A percentile compares a stretch with the other conserved stretches of the same genome.
These are phyloP conservation scores for Mormyrus proboscirostris DNA, from an alignment of 2,797 vertebrate species.

Conservation along the genomic window DNA sequence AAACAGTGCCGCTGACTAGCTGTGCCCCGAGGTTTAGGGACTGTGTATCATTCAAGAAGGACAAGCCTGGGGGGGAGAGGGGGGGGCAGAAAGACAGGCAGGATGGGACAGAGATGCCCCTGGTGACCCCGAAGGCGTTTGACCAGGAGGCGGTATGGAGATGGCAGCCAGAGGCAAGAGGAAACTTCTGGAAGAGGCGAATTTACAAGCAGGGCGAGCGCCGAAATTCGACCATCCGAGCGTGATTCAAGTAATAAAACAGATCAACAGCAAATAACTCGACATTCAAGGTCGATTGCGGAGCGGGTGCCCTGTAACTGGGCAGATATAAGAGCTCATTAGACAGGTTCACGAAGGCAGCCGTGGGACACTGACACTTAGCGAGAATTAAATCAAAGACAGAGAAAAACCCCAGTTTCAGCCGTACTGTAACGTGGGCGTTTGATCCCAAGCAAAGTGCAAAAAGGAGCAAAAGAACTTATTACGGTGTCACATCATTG, in stretches of 20 bases:
- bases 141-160: not conserved
- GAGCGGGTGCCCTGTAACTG: not conserved
- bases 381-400: not conserved
- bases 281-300: not conserved
- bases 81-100: not conserved
- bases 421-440: not conserved
- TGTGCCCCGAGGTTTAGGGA: not conserved
- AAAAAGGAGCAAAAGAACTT: not conserved
- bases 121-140: not conserved
- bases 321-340: not conserved
- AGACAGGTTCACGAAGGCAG: not conserved
- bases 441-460: not conserved
- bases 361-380: not conserved
- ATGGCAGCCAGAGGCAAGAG: not conserved
- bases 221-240: not conserved
- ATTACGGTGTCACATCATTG: not conserved
- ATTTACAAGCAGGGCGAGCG: not conserved
- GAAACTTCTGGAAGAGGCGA: not conserved
- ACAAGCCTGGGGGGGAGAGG: not conserved
- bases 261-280: not conserved
- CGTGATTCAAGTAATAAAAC: not conserved
- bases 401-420: not conserved
- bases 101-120: not conserved
- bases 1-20: not conserved
- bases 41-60: not conserved